Evolutionary conservation across 2,113 vertebrate species (phyloP).

Genomic region (Corythornis cristatus): DNA sequence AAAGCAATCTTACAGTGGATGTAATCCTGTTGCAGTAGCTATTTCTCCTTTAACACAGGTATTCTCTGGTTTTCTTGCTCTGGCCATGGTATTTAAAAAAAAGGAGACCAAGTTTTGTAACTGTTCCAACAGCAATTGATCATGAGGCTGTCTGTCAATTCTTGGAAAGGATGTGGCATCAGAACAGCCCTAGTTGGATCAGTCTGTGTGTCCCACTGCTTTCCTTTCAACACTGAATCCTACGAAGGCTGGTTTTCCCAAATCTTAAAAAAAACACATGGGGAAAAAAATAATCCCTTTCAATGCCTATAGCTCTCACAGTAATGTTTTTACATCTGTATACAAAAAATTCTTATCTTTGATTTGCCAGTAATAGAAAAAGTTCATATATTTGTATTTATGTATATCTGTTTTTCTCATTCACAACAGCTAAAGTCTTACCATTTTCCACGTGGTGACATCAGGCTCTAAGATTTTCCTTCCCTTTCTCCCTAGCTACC

Average conservation of each 20-base stretch:
- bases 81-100: not conserved
- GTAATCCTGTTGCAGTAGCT: not conserved
- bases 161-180: not conserved
- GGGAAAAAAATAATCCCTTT: fast-evolving
- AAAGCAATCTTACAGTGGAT: not conserved
- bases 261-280: not conserved
- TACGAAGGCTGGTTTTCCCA: not conserved
- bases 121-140: not conserved
- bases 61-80: not conserved
- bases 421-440: not conserved
- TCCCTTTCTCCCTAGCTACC: not conserved
- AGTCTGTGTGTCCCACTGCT: not conserved
- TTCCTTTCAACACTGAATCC: not conserved
- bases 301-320: not conserved
- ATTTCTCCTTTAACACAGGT: not conserved
- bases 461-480: not conserved
- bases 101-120: not conserved
- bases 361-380: not conserved
- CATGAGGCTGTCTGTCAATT: not conserved
- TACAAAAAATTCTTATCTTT: not conserved
- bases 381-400: not conserved
- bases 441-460: not conserved
- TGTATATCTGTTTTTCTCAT: not conserved
- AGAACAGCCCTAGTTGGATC: not conserved
- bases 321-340: not conserved